These are phyloP conservation scores for Philotrypesis tridentata DNA, from an alignment of 1,140 invertebrate genomes.

Conservation along the genomic window DNA sequence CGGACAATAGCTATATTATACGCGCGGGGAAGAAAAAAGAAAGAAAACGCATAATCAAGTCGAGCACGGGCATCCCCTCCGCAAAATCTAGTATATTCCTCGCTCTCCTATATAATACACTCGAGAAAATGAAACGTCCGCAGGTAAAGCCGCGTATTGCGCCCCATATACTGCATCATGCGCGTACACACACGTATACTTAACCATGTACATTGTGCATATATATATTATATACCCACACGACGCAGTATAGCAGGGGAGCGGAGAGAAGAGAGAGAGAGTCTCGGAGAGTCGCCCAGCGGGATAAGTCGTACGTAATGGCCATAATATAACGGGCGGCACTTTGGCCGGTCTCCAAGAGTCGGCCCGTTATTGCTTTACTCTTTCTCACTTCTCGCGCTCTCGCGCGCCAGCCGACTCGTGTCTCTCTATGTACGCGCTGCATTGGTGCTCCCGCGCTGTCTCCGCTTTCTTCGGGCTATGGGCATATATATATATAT, in stretches of 20 bases:
- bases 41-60: neutral
- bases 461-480: too few relatives aligned
- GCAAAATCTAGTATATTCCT: neutral
- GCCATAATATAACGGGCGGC: constrained; percentile 62
- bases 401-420: neutral
- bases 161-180: neutral
- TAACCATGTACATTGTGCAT: neutral
- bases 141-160: neutral
- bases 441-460: too few relatives aligned
- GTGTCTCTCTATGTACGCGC: neutral
- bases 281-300: constrained; percentile 5
- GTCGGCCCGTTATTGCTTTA: constrained; percentile 60
- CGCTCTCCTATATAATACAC: constrained; percentile 2
- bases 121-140: constrained; percentile 23
- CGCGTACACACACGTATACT: constrained; percentile 27
- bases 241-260: too few relatives aligned
- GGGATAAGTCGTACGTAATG: constrained; percentile 64
- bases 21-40: neutral
- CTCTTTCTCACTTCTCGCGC: constrained; percentile 33
- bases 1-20: too few relatives aligned
- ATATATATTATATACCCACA: too few relatives aligned
- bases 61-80: neutral
- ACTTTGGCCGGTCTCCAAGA: constrained; percentile 63
- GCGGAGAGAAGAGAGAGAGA: neutral
- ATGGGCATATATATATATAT: too few relatives aligned